Base-by-base conservation (phyloP, 2,113 vertebrate genomes). In the Lycocorax pyrrhopterus region DNA sequence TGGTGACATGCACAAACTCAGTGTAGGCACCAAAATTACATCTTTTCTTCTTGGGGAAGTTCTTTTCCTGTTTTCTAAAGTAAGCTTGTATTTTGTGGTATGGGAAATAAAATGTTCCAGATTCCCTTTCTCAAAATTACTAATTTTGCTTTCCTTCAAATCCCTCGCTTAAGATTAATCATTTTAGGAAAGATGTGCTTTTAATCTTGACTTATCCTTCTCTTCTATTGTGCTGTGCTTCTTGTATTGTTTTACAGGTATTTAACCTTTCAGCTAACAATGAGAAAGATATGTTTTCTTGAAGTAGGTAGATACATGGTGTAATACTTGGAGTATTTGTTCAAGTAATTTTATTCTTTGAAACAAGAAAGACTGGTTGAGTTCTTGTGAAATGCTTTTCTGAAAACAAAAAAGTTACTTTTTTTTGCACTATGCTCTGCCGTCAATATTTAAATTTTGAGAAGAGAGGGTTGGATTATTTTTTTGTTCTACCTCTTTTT, bases 341-440 rank as follows among this genome's bases (percentile, higher is more conserved):
- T 78, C 20, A 69, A 74, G n/a, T 51, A 35, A 26, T 83, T 74
- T 43, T 55, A 16, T 62, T 91, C 37, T 90, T 91, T 73, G 55
- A 78, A 72, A 35, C 15, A 68, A 35, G 73, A 69, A 63, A 25
- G 23, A 55, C 53, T 83, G 13, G 4, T 56, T 78, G 19, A 12
- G 10, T 86, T 85, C 49, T 60, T 64, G 23, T 72, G 29, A 82
- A 91, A 53, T 69, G 35, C 30, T 88, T 88, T 93, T 81, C 86
- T 82, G 33, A 72, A 87, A 68, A 74, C 9, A 76, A 71, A 68
- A 52, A 46, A 29, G 16, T 8, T 12, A 15, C 5, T 10, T 47
- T 59, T 75, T 72, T 71, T 30, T 94, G n/a, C 23, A 27, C 62
- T 87, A 23, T 29, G 7, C 13, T 72, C 6, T 95, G 59, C 8